Evolutionary conservation across 1,140 invertebrate species (phyloP).

Genomic region (Anthonomus grandis): DNA sequence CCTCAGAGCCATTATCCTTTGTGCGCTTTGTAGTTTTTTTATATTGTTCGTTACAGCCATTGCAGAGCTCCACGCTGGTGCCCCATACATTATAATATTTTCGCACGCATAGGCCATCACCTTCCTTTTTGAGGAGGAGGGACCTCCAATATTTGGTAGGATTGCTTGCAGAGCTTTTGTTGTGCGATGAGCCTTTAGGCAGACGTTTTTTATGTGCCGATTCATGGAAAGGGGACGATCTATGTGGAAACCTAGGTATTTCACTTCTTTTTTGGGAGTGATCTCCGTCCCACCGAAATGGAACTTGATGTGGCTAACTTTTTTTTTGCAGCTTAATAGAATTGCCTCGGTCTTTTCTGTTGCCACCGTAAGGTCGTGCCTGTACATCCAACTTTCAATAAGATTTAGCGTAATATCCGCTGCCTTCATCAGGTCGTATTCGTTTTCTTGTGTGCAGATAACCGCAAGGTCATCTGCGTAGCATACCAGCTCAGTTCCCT

Average conservation of each 20-base stretch:
- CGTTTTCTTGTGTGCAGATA: conserved; percentile 11
- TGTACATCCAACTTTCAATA: not conserved
- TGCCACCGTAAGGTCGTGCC: not conserved
- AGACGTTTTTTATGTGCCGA: not conserved
- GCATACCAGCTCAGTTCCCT: conserved; percentile 17
- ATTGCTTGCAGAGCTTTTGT: conserved; percentile 14
- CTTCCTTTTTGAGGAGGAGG: too few relatives aligned
- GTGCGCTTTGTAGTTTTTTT: not conserved
- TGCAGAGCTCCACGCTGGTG: not conserved
- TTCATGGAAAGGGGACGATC: too few relatives aligned
- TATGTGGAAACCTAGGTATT: not conserved
- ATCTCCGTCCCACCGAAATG: too few relatives aligned
- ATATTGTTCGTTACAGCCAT: not conserved
- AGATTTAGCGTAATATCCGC: not conserved
- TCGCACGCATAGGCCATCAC: not conserved
- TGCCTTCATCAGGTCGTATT: not conserved
- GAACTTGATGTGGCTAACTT: too few relatives aligned
- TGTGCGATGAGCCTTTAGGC: not conserved
- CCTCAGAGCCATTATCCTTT: not conserved
- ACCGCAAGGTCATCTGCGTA: conserved; percentile 41
- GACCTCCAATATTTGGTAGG: conserved; percentile 16
- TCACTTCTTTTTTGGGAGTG: not conserved
- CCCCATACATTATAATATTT: not conserved
- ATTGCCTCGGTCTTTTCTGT: not conserved
- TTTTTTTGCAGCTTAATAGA: not conserved